phyloP scores from a whole-genome alignment of 2,797 vertebrate species.

The Smutsia gigantea region DNA sequence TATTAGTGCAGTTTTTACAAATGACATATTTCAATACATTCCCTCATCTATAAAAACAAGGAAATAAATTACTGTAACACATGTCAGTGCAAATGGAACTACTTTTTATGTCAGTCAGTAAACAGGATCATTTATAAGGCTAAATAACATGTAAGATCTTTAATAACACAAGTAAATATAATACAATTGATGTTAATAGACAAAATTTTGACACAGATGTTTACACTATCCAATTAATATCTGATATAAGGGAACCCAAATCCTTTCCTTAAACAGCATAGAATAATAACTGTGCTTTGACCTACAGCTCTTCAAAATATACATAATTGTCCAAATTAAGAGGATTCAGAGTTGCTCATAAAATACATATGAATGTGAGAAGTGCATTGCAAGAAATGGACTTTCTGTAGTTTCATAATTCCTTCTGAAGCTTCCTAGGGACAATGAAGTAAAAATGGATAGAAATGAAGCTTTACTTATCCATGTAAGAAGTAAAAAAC shows the following conservation, averaged over 20 bases:
- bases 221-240: neutral
- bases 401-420: neutral
- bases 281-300: neutral
- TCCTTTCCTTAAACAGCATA: neutral
- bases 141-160: neutral
- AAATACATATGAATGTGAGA: neutral
- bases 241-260: neutral
- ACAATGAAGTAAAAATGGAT: neutral
- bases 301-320: neutral
- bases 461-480: neutral
- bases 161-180: neutral
- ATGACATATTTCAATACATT: neutral
- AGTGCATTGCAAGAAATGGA: neutral
- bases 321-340: neutral
- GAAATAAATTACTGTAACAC: neutral
- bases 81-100: neutral
- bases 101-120: neutral
- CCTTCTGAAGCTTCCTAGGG: neutral
- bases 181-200: neutral
- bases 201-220: neutral
- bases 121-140: neutral
- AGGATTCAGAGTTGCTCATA: neutral
- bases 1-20: neutral
- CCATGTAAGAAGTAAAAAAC: neutral
- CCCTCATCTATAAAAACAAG: neutral